phyloP scores from a whole-genome alignment of 2,113 vertebrate species.

The Mesitornis unicolor region DNA sequence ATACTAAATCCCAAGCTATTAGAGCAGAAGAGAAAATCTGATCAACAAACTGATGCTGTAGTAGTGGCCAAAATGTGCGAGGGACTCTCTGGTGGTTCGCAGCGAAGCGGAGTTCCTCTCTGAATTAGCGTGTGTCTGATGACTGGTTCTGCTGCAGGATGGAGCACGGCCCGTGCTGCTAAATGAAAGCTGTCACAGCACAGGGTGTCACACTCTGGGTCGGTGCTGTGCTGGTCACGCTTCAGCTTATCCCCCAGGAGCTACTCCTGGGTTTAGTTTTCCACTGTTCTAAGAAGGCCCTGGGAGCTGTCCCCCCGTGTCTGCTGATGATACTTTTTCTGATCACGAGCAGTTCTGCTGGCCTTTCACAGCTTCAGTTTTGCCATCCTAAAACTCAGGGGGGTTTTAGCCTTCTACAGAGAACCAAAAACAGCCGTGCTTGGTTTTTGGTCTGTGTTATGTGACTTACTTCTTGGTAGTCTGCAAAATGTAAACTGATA shows the following conservation, averaged over 20 bases:
- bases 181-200: neutral
- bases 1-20: neutral
- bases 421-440: neutral
- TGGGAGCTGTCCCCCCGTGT: too few relatives aligned
- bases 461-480: neutral
- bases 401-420: neutral
- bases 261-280: fast-evolving
- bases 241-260: neutral
- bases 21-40: neutral
- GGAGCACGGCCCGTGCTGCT: neutral
- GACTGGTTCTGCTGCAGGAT: neutral
- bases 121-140: fast-evolving
- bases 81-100: neutral
- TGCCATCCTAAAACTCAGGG: neutral
- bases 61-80: neutral
- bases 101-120: neutral
- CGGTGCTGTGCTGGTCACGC: neutral
- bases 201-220: too few relatives aligned
- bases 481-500: neutral
- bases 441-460: neutral
- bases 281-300: fast-evolving
- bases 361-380: neutral
- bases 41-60: neutral
- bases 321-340: neutral
- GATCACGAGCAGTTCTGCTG: neutral